Evolutionary conservation across 2,888 invertebrate genomes (phyloP), one percentile per base, ranked within the genome.

Genomic region (Timandra comae): DNA sequence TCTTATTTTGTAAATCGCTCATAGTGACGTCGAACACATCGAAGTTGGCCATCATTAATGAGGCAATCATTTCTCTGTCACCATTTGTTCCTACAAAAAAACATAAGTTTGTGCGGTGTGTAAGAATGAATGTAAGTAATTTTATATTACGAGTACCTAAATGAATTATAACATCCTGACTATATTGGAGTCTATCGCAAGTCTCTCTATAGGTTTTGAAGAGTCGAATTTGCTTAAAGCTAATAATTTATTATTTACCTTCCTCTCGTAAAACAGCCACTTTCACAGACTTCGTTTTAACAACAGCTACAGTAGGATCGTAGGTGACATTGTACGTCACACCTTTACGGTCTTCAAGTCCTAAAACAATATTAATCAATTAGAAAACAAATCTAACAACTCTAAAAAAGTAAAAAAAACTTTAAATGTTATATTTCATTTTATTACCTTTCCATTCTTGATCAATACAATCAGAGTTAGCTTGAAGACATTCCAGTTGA

Each of bases 201-300:
- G n/a, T n/a, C n/a, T n/a, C n/a, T n/a, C n/a, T n/a, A n/a, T n/a
- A n/a, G n/a, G n/a, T n/a, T n/a, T n/a, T n/a, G n/a, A n/a, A n/a
- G n/a, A n/a, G n/a, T n/a, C n/a, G n/a, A n/a, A n/a, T n/a, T n/a
- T n/a, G n/a, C n/a, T n/a, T n/a, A n/a, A n/a, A n/a, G n/a, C n/a
- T n/a, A n/a, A n/a, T 9, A 13, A 31, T 21, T 24, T 27, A 21
- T 12, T 13, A 27, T 8, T 19, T 70, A 73, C 90, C 99, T 88
- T 99, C 99, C 81, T 99, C 99, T 24, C 99, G 88, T 27, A 99
- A 82, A 1, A 99, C 95, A 3, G 97, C 98, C 0, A 99, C 96
- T 37, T 84, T 80, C n/a, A 91, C 79, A 0, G 88, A 85, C 23
- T 76, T 77, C 1, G 75, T 71, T 36, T 82, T 73, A 1, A 80